Evolutionary conservation across 2,797 vertebrate genomes (phyloP).

Genomic region (Sebastes hubbsi): DNA sequence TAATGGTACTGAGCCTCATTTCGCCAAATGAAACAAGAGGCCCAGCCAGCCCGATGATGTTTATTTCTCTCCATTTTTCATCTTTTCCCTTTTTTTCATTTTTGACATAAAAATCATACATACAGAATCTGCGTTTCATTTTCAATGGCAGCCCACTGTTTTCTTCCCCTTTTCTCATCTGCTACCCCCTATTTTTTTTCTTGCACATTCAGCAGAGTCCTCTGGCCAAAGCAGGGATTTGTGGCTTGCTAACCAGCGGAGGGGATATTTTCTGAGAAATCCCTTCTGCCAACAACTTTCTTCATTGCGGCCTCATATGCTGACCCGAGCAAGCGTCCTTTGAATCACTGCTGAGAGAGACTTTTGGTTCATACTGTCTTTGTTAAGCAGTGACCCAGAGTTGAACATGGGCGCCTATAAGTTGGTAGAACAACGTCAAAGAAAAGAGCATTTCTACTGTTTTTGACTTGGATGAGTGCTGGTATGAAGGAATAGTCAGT

Average conservation of each 20-base stretch:
- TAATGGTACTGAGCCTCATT: slow-evolving; percentile 69
- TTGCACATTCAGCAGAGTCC: slow-evolving; percentile 81
- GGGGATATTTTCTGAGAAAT: slow-evolving; percentile 80
- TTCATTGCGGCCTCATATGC: slow-evolving; percentile 50
- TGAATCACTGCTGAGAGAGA: slow-evolving; percentile 38
- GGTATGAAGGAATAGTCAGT: slow-evolving; percentile 23
- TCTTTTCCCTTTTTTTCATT: slow-evolving; percentile 61
- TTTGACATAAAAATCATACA: slow-evolving; percentile 72
- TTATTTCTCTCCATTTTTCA: slow-evolving; percentile 84
- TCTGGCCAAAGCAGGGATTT: slow-evolving; percentile 73
- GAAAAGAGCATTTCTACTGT: slow-evolving; percentile 6
- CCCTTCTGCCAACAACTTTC: slow-evolving; percentile 68
- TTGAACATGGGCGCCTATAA: not conserved
- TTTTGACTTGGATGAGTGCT: slow-evolving; percentile 30
- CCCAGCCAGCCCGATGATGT: slow-evolving; percentile 77
- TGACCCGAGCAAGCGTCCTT: slow-evolving; percentile 65
- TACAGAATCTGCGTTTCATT: slow-evolving; percentile 80
- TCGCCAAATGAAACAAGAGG: slow-evolving; percentile 83
- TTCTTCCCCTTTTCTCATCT: slow-evolving; percentile 51
- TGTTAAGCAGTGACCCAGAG: slow-evolving; percentile 11
- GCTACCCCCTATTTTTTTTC: slow-evolving; percentile 27
- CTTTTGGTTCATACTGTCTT: slow-evolving; percentile 8
- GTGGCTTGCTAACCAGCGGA: slow-evolving; percentile 73
- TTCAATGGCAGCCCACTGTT: slow-evolving; percentile 67
- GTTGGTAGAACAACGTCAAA: not conserved